These are phyloP conservation scores for Lagocephalus sceleratus DNA, from an alignment of 2,797 vertebrate genomes.

Conservation along the genomic window DNA sequence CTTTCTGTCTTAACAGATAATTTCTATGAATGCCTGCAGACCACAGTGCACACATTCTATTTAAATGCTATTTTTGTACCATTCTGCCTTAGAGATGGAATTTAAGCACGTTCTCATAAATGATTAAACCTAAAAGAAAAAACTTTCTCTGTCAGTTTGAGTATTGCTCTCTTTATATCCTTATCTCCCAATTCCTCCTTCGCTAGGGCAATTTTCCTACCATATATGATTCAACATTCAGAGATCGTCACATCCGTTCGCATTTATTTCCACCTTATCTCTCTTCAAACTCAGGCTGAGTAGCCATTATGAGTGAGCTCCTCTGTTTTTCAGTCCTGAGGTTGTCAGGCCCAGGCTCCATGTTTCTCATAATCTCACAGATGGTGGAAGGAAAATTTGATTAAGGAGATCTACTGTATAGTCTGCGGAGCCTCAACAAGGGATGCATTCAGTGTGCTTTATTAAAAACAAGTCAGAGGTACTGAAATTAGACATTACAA, in stretches of 20 bases:
- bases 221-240: slow-evolving; percentile 48
- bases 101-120: too few relatives aligned
- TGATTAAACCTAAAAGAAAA: slow-evolving; percentile 20
- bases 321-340: slow-evolving; percentile 66
- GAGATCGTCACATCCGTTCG: slow-evolving; percentile 56
- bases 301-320: slow-evolving; percentile 51
- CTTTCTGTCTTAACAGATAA: slow-evolving; percentile 46
- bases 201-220: slow-evolving; percentile 11
- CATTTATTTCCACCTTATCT: slow-evolving; percentile 64
- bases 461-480: slow-evolving; percentile 32
- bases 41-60: slow-evolving; percentile 47
- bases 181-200: slow-evolving; percentile 8
- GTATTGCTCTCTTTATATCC: slow-evolving; percentile 15
- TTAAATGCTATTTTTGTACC: slow-evolving; percentile 61
- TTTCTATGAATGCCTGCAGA: slow-evolving; percentile 30
- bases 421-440: slow-evolving; percentile 13
- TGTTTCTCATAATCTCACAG: slow-evolving; percentile 58
- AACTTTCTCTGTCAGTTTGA: slow-evolving; percentile 10
- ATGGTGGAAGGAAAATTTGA: slow-evolving; percentile 71
- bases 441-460: slow-evolving; percentile 38
- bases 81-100: neutral
- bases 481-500: slow-evolving; percentile 42
- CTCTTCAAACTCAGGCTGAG: slow-evolving; percentile 46
- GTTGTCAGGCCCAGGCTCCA: slow-evolving; percentile 31
- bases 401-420: slow-evolving; percentile 48